Evolutionary conservation across 2,113 vertebrate species (phyloP).

Genomic region (Motacilla tschutschensis): DNA sequence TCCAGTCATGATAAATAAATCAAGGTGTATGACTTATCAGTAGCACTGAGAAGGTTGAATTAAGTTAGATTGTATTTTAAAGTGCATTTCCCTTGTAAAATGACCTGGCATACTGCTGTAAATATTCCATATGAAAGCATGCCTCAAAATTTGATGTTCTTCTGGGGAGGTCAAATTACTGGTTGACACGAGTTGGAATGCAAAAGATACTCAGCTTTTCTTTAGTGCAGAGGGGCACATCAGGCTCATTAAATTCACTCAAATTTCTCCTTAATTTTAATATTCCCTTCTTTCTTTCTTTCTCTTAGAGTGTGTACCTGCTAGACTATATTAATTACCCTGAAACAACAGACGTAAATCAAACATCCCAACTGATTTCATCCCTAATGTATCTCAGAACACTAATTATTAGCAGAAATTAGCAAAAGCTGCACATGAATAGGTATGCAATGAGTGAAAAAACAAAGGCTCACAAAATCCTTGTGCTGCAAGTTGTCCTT

Average conservation of each 20-base stretch:
- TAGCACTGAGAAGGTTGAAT: background rate
- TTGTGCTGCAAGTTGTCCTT: background rate
- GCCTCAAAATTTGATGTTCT: background rate
- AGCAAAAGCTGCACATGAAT: background rate
- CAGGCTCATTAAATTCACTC: background rate
- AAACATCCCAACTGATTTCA: slow-evolving; percentile 5
- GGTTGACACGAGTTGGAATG: rapidly evolving
- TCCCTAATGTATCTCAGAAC: slow-evolving; percentile 4
- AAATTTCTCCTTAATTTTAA: background rate
- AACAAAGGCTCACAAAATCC: background rate
- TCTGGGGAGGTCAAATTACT: background rate
- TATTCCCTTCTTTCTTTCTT: background rate
- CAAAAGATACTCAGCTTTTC: background rate
- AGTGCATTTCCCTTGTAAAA: background rate
- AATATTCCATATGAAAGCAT: background rate
- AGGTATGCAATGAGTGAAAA: background rate
- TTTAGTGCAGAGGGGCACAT: background rate
- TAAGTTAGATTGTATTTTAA: background rate
- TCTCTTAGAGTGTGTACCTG: background rate
- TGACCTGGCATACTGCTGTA: background rate
- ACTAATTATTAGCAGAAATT: slow-evolving; percentile 36
- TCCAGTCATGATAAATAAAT: background rate
- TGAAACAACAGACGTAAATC: slow-evolving; percentile 23
- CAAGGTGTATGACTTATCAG: background rate
- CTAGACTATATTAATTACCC: background rate